These are phyloP conservation scores for Glyphotaelius pellucidus DNA, from an alignment of 2,888 invertebrate genomes.

Conservation along the genomic window DNA sequence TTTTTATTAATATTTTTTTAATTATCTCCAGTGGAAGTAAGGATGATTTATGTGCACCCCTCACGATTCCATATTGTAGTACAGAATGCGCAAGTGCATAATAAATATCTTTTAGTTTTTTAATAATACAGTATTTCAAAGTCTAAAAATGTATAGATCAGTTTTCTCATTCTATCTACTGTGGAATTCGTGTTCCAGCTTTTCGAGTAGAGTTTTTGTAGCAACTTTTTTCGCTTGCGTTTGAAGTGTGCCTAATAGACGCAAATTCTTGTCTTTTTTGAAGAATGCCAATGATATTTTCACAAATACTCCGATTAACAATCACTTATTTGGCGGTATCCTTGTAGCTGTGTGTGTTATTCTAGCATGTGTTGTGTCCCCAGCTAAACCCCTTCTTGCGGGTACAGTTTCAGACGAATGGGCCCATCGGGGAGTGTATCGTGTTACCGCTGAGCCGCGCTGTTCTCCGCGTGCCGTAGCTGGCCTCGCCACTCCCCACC, in stretches of 20 bases:
- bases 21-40: too few relatives aligned
- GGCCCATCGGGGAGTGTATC: constrained; percentile 50
- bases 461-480: neutral
- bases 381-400: constrained; percentile 48
- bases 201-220: neutral
- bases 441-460: neutral
- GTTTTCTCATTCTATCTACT: too few relatives aligned
- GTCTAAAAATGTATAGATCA: too few relatives aligned
- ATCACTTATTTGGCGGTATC: neutral
- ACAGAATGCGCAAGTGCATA: too few relatives aligned
- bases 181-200: too few relatives aligned
- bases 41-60: too few relatives aligned
- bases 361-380: constrained; percentile 18
- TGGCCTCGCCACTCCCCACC: neutral
- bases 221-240: neutral
- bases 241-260: neutral
- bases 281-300: neutral
- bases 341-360: constrained; percentile 15
- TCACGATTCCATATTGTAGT: too few relatives aligned
- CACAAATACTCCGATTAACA: neutral
- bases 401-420: constrained; percentile 58
- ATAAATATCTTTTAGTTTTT: too few relatives aligned
- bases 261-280: neutral
- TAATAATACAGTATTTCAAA: too few relatives aligned
- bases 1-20: too few relatives aligned